Conservation (phyloP, 1,140 invertebrate species). For the Batillaria attramentaria region DNA sequence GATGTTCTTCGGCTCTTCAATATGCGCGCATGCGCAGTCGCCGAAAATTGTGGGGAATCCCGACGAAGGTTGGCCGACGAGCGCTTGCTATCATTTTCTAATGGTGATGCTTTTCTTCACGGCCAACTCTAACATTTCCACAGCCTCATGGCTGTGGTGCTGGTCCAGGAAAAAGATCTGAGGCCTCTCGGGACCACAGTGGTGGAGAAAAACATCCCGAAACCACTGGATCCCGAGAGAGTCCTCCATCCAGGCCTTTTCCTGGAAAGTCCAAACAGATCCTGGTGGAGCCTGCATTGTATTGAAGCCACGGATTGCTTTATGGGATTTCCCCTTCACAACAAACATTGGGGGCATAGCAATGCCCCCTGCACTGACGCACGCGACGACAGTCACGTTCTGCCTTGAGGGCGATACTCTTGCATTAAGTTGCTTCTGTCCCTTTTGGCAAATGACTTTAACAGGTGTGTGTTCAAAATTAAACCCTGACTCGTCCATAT, state of each 20-base stretch:
- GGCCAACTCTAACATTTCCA: conserved; percentile 32
- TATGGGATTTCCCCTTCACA: conserved; percentile 40
- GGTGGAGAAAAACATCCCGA: conserved; percentile 41
- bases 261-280: conserved; percentile 35
- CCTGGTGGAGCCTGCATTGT: conserved; percentile 18
- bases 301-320: conserved; percentile 33
- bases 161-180: conserved; percentile 41
- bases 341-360: conserved; percentile 44
- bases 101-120: conserved; percentile 30
- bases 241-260: conserved; percentile 45
- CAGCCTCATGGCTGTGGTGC: conserved; percentile 35
- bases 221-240: conserved; percentile 37
- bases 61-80: no score
- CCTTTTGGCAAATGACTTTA: conserved; percentile 24
- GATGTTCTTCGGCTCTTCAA: no score
- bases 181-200: conserved; percentile 35
- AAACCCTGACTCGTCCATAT: conserved; percentile 30
- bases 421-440: conserved; percentile 31
- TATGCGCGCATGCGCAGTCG: no score
- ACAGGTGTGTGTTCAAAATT: conserved; percentile 27
- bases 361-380: conserved; percentile 39
- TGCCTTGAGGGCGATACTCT: background rate
- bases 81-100: no score
- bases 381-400: conserved; percentile 39
- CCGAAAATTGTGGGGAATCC: no score